These are phyloP conservation scores for Ophioderma brevispina DNA, from an alignment of 35 echinoderm and acorn worm genomes.

Conservation along the genomic window DNA sequence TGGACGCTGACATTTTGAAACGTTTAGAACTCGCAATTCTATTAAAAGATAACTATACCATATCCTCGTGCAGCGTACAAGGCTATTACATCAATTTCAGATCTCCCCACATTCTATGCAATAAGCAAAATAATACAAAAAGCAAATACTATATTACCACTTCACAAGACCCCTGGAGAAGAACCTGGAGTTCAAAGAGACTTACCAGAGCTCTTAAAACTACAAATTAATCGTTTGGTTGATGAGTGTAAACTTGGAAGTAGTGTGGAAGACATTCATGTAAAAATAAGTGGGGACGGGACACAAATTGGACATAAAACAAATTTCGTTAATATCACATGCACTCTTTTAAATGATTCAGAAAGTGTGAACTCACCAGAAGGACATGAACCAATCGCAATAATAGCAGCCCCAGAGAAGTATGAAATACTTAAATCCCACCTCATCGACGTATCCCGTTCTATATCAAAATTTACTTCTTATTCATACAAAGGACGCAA, in stretches of 20 bases:
- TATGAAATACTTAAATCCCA: not conserved
- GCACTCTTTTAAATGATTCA: slow-evolving; percentile 21
- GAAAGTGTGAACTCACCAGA: not conserved
- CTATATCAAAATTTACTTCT: not conserved
- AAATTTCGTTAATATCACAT: slow-evolving; percentile 42
- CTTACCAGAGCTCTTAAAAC: slow-evolving; percentile 16
- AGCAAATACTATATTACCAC: not conserved
- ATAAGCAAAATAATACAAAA: slow-evolving; percentile 19
- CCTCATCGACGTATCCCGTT: not conserved
- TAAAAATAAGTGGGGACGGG: slow-evolving; percentile 36
- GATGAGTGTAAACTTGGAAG: not conserved
- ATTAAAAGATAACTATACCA: slow-evolving; percentile 28
- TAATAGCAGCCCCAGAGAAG: not conserved
- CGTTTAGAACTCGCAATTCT: not conserved
- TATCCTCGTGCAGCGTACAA: slow-evolving; percentile 22
- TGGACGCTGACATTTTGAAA: not conserved
- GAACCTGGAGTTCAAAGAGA: slow-evolving; percentile 19
- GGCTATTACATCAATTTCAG: not conserved
- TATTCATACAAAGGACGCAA: not conserved
- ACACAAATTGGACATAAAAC: slow-evolving; percentile 27
- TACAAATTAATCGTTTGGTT: not conserved
- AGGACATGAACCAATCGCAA: slow-evolving; percentile 39
- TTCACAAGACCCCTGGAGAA: not conserved
- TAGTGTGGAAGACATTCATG: slow-evolving; percentile 9
- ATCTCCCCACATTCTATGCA: slow-evolving; percentile 24